These are phyloP conservation scores for Tetrapedia diversipes DNA, from an alignment of 2,888 invertebrate species.

Conservation along the genomic window DNA sequence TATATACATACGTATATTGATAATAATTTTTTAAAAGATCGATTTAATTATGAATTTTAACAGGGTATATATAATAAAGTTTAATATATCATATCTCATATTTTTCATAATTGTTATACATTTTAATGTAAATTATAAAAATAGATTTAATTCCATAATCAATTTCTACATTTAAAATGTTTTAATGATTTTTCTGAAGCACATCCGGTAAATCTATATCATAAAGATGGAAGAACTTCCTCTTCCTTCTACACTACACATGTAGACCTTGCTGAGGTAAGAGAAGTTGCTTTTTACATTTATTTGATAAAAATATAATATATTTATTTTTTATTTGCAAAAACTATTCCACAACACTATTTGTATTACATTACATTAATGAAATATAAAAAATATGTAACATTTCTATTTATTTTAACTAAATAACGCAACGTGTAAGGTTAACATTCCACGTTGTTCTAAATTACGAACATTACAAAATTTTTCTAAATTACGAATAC, in stretches of 20 bases:
- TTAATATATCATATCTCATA: too few species aligned
- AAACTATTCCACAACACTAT: background rate
- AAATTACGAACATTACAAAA: too few species aligned
- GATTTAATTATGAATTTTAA: too few species aligned
- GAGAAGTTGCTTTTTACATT: conserved; percentile 46
- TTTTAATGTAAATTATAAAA: too few species aligned
- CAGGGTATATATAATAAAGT: too few species aligned
- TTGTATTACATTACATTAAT: background rate
- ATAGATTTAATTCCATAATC: too few species aligned
- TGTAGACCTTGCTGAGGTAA: conserved; percentile 80
- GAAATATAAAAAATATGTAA: background rate
- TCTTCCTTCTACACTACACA: conserved; percentile 77
- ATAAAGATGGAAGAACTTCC: conserved; percentile 26
- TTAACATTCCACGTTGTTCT: conserved; percentile 46
- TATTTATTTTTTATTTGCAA: background rate
- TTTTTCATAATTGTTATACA: too few species aligned
- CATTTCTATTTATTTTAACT: conserved; percentile 12
- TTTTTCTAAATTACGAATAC: background rate
- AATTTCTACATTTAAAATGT: too few species aligned
- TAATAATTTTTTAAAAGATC: too few species aligned
- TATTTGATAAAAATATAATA: background rate
- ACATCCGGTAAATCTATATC: background rate
- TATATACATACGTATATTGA: background rate
- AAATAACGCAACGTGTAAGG: conserved; percentile 15
- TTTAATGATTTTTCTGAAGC: conserved; percentile 6